Percentiles rank a stretch among this genome's conserved stretches.
Conservation (phyloP, 1,140 invertebrate genomes). For the Scaptomyza pallida region DNA sequence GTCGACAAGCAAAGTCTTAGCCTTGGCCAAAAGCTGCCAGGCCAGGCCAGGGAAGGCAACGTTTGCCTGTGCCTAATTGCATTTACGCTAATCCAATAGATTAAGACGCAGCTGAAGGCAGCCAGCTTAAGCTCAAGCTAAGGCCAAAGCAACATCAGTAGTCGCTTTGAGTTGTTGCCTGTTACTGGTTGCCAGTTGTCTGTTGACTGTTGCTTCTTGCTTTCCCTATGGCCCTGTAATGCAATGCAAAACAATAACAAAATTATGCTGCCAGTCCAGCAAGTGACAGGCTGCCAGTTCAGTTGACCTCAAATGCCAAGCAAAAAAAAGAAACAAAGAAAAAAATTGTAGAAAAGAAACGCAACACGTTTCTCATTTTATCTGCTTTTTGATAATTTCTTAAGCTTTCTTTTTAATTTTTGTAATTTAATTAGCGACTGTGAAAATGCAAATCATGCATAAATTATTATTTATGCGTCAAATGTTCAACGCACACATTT, state of each 20-base stretch:
- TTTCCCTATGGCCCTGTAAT: slow-evolving; percentile 36
- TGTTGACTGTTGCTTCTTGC: background rate
- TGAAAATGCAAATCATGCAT: slow-evolving; percentile 53
- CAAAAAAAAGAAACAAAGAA: background rate
- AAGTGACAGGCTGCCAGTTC: slow-evolving; percentile 50
- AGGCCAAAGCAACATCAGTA: slow-evolving; percentile 6
- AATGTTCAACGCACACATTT: slow-evolving; percentile 42
- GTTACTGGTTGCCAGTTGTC: slow-evolving; percentile 14
- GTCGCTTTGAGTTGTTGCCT: slow-evolving; percentile 15
- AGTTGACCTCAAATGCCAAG: slow-evolving; percentile 37
- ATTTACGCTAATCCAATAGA: slow-evolving; percentile 78
- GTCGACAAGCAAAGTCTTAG: background rate
- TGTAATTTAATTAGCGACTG: slow-evolving; percentile 21
- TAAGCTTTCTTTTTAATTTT: background rate
- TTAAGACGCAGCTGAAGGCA: slow-evolving; percentile 58
- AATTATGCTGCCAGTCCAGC: slow-evolving; percentile 58
- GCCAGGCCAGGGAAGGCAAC: slow-evolving; percentile 36
- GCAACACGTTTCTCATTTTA: background rate
- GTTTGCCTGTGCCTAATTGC: slow-evolving; percentile 68
- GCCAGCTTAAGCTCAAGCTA: slow-evolving; percentile 3
- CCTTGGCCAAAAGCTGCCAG: slow-evolving; percentile 33
- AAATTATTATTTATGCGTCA: slow-evolving; percentile 36
- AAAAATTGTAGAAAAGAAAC: background rate
- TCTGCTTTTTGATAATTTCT: background rate
- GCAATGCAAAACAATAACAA: slow-evolving; percentile 79